phyloP scores from a whole-genome alignment of 64 coral and sea anemone species.

The Dendronephthya gigantea region DNA sequence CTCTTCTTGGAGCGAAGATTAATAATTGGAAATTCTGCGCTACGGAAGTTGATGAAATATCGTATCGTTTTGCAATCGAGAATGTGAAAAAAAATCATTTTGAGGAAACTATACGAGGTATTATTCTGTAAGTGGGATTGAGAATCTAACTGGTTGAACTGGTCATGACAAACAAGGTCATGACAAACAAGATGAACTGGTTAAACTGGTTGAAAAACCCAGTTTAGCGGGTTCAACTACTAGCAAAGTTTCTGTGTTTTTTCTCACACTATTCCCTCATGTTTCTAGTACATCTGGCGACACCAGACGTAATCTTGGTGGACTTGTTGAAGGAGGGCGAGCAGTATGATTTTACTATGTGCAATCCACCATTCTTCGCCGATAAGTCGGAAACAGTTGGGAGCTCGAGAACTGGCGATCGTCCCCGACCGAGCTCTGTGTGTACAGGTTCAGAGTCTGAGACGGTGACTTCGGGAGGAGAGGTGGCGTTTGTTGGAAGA shows the following conservation, averaged over 20 bases:
- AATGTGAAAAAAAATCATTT: slow-evolving; percentile 69
- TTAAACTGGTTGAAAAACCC: no score
- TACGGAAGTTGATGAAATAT: slow-evolving; percentile 77
- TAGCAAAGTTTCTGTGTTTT: no score
- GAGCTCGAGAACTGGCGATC: slow-evolving; percentile 53
- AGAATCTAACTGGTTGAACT: neutral
- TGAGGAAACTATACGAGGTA: slow-evolving; percentile 64
- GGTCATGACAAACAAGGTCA: no score
- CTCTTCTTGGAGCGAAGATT: slow-evolving; percentile 68
- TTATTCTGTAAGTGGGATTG: no score
- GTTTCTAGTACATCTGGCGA: slow-evolving; percentile 54
- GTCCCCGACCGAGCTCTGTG: slow-evolving; percentile 61
- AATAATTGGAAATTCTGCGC: slow-evolving; percentile 79
- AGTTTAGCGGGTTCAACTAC: no score
- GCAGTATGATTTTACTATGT: slow-evolving; percentile 78
- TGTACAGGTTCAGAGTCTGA: slow-evolving; percentile 73
- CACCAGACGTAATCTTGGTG: slow-evolving; percentile 35
- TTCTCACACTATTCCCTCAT: neutral
- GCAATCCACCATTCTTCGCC: slow-evolving; percentile 87
- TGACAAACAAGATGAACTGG: no score
- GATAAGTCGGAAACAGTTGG: slow-evolving; percentile 55
- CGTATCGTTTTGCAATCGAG: slow-evolving; percentile 47
- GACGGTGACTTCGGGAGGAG: slow-evolving; percentile 73
- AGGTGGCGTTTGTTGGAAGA: slow-evolving; percentile 84
- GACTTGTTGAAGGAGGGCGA: slow-evolving; percentile 45